Conservation (phyloP, 2,797 vertebrate species). For the Gymnothorax javanicus region DNA sequence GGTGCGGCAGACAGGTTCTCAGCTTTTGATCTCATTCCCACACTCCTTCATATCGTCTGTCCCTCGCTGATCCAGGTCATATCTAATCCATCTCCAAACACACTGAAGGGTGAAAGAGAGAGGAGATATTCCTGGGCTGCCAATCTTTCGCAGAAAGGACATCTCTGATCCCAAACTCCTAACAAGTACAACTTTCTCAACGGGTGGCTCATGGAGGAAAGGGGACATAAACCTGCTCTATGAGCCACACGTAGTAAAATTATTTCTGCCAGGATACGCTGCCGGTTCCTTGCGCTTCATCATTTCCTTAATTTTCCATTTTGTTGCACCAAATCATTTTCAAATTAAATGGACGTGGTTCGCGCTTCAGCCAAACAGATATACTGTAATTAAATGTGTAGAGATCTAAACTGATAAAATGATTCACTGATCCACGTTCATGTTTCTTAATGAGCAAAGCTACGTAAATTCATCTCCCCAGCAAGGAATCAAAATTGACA, state of each 20-base stretch:
- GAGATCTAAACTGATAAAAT: neutral
- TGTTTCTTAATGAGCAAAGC: neutral
- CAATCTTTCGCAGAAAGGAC: neutral
- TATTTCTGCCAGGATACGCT: neutral
- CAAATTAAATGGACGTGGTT: neutral
- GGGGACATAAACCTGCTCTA: neutral
- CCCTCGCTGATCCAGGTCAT: neutral
- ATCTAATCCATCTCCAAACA: neutral
- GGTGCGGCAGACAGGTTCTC: neutral
- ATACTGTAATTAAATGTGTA: neutral
- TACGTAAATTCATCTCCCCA: neutral
- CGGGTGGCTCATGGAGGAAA: neutral
- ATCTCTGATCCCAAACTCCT: neutral
- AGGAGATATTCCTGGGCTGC: neutral
- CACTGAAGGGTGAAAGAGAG: neutral
- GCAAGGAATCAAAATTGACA: neutral
- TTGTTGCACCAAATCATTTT: constrained; percentile 4
- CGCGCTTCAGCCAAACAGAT: neutral
- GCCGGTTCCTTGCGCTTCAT: neutral
- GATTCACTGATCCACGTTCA: neutral
- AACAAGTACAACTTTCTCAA: neutral
- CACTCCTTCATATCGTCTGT: neutral
- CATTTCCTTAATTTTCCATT: neutral
- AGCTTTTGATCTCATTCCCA: neutral
- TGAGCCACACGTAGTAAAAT: neutral